phyloP scores from a whole-genome alignment of 2,888 invertebrate genomes.

The Meghimatium bilineatum region DNA sequence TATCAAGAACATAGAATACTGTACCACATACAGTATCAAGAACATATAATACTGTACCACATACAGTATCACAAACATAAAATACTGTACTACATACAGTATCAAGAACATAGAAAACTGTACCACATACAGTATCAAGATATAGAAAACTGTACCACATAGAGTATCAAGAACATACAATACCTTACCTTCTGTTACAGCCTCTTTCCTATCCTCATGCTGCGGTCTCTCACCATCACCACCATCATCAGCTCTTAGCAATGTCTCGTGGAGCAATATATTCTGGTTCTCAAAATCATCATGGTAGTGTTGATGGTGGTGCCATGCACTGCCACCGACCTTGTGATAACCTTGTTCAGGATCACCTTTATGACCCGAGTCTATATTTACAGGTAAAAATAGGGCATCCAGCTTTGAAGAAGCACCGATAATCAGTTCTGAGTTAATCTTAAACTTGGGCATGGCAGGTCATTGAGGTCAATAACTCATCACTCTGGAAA shows the following conservation, averaged over 20 bases:
- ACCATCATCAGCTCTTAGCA: background rate
- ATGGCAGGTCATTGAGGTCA: conserved; percentile 33
- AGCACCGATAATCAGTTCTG: conserved; percentile 62
- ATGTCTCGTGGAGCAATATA: too few species aligned
- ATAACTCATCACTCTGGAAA: background rate
- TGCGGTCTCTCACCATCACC: background rate
- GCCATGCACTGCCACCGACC: background rate
- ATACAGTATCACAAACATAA: too few species aligned
- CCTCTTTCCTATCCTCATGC: background rate
- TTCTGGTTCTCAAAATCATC: background rate
- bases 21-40: too few species aligned
- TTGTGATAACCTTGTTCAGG: conserved; percentile 21
- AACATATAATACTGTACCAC: too few species aligned
- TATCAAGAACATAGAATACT: too few species aligned
- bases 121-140: too few species aligned
- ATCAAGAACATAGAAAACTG: too few species aligned
- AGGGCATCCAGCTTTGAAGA: conserved; percentile 66
- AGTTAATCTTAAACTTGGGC: conserved; percentile 54
- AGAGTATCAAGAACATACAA: background rate
- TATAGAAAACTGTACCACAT: too few species aligned
- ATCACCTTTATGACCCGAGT: background rate
- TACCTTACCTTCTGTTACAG: background rate
- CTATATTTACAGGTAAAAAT: conserved; percentile 59
- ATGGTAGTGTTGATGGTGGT: conserved; percentile 14
- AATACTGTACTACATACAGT: too few species aligned